phyloP scores from a whole-genome alignment of 2,113 vertebrate genomes.

The Lepisosteus osseus region DNA sequence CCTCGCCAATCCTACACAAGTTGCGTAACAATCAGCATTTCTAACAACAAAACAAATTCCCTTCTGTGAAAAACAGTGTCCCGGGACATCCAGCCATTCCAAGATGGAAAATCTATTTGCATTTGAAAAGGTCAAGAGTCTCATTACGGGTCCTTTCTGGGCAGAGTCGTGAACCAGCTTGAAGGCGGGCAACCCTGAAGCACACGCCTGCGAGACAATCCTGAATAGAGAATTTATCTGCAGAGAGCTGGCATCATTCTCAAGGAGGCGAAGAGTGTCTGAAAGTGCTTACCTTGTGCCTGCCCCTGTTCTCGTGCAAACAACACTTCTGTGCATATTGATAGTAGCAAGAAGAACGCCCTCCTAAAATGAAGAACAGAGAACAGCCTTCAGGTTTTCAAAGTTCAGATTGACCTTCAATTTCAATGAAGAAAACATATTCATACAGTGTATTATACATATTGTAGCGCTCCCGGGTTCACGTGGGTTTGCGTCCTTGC shows the following conservation, averaged over 20 bases:
- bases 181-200: background rate
- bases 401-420: no score
- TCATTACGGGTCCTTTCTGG: conserved; percentile 33
- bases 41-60: conserved; percentile 60
- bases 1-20: conserved; percentile 51
- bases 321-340: conserved; percentile 78
- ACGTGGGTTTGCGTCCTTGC: no score
- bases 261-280: background rate
- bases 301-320: conserved; percentile 68
- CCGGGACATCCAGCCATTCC: conserved; percentile 71
- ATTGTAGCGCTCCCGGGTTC: no score
- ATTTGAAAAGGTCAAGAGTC: conserved; percentile 67
- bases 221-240: background rate
- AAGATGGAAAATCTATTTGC: conserved; percentile 55
- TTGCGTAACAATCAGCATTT: conserved; percentile 66
- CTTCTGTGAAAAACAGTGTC: conserved; percentile 55
- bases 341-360: conserved; percentile 76
- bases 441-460: no score
- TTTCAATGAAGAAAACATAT: no score
- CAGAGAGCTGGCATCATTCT: background rate
- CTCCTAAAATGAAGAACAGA: conserved; percentile 67
- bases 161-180: background rate
- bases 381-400: no score
- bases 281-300: conserved; percentile 56
- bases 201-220: background rate